Percentiles rank a stretch among this genome's conserved stretches.
phyloP scores from a whole-genome alignment of 2,888 invertebrate genomes.

The Drosophila setosimentum region DNA sequence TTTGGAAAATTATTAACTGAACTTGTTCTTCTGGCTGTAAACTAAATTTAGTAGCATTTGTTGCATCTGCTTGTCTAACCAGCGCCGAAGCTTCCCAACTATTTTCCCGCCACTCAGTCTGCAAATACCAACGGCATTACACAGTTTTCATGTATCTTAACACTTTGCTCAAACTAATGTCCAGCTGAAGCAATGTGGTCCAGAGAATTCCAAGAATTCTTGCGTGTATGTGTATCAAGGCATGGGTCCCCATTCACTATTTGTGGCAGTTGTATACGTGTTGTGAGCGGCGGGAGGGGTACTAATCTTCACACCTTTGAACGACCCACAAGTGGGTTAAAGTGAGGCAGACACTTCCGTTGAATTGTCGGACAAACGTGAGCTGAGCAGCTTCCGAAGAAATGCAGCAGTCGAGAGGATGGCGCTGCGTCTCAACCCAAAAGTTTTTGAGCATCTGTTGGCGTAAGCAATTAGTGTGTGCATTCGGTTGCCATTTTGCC shows the following conservation, averaged over 20 bases:
- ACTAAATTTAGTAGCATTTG: neutral
- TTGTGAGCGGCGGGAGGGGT: constrained; percentile 44
- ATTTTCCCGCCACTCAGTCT: constrained; percentile 45
- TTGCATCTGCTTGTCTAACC: neutral
- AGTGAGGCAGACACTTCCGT: constrained; percentile 66
- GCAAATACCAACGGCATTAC: constrained; percentile 37
- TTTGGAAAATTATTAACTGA: neutral
- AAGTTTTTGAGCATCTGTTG: constrained; percentile 51
- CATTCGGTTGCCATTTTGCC: constrained; percentile 59
- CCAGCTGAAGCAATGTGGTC: constrained; percentile 5
- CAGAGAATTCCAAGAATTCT: constrained; percentile 66
- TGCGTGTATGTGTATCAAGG: constrained; percentile 50
- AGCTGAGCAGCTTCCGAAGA: constrained; percentile 79
- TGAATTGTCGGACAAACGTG: constrained; percentile 79
- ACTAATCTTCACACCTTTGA: constrained; percentile 79
- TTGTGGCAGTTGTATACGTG: constrained; percentile 38
- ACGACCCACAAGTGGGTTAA: constrained; percentile 37
- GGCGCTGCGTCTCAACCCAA: constrained; percentile 50
- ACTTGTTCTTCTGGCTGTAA: neutral
- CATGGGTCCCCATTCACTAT: constrained; percentile 31
- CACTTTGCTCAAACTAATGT: constrained; percentile 14
- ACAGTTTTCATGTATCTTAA: constrained; percentile 16
- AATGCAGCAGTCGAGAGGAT: constrained; percentile 46
- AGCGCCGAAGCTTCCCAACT: neutral
- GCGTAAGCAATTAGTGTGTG: constrained; percentile 67